Base-by-base conservation (phyloP, 2,888 invertebrate species). In the Pandemis cinnamomeana region DNA sequence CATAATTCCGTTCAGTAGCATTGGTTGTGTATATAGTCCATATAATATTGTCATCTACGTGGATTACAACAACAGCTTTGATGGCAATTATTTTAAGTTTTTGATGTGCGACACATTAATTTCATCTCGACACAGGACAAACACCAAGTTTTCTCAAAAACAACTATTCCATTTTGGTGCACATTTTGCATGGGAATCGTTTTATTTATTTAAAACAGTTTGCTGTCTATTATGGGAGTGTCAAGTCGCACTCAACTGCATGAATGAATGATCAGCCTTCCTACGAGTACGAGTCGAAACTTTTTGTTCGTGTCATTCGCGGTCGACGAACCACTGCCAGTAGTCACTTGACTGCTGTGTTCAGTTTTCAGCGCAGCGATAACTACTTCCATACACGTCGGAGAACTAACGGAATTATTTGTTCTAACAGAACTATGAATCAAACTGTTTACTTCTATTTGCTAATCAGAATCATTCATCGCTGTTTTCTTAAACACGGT, bases 231-330 rank as follows among this genome's bases (percentile, higher is more conserved):
- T 60, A 73, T 69, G 69, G 48, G 64, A 69, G 72, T 73, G 72
- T 60, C 69, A 73, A 69, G 69, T 69, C 69, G 69, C 72, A 69
- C 69, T 73, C 72, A 63, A 64, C 55, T 68, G 58, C 64, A 69
- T 73, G 69, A 73, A 73, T 73, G 72, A 69, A 69, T 73, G 69
- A 73, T 73, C 72, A 69, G 69, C 60, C 64, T 20, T 63, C 58
- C 69, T 64, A 64, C 27, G 58, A 69, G 64, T 20, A 58, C 58
- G 58, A 73, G 69, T 69, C 72, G 20, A 69, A 69, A 73, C 68
- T 73, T 76, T 72, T 63, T 67, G 75, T 71, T 70, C 67, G 75
- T 63, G 70, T 71, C 67, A 72, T 72, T 72, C 72, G 48, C 71
- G 67, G 71, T 71, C 67, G 68, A 58, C 72, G 72, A 74, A 74